Evolutionary conservation across 2,888 invertebrate species (phyloP).

Genomic region (Crematogaster levior): DNA sequence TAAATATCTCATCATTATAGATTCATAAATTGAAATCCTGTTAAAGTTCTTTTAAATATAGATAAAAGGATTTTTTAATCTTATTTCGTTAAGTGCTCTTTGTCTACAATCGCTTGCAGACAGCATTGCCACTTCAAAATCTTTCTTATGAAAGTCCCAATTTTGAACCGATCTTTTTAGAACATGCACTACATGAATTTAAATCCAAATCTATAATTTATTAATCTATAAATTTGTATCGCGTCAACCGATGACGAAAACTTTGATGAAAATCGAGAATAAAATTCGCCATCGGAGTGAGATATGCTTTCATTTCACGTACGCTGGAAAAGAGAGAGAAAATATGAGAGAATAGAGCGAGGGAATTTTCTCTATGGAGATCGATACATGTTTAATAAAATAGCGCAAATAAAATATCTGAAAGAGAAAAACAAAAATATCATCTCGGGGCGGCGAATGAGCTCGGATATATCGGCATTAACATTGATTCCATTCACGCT

Average conservation of each 20-base stretch:
- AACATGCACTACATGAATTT: not conserved
- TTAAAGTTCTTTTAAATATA: not conserved
- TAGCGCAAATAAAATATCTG: conserved; percentile 36
- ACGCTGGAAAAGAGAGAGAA: not conserved
- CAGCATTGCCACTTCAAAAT: not conserved
- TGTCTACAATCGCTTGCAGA: not conserved
- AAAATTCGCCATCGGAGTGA: conserved; percentile 21
- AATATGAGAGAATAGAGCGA: not conserved
- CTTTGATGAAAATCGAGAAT: conserved; percentile 42
- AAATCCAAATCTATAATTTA: conserved; percentile 6
- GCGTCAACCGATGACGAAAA: not conserved
- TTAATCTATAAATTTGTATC: too few relatives aligned
- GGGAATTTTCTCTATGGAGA: not conserved
- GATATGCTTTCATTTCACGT: conserved; percentile 34
- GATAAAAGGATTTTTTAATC: not conserved
- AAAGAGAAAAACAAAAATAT: conserved; percentile 24
- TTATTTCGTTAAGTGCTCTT: not conserved
- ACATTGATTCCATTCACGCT: not conserved
- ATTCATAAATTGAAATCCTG: not conserved
- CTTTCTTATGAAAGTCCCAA: not conserved
- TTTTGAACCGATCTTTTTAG: not conserved
- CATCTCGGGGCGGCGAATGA: not conserved
- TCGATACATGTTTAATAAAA: conserved; percentile 32
- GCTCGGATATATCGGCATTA: not conserved
- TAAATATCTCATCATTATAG: not conserved